phyloP scores from a whole-genome alignment of 2,888 invertebrate species.

The Heteropelma amictum region DNA sequence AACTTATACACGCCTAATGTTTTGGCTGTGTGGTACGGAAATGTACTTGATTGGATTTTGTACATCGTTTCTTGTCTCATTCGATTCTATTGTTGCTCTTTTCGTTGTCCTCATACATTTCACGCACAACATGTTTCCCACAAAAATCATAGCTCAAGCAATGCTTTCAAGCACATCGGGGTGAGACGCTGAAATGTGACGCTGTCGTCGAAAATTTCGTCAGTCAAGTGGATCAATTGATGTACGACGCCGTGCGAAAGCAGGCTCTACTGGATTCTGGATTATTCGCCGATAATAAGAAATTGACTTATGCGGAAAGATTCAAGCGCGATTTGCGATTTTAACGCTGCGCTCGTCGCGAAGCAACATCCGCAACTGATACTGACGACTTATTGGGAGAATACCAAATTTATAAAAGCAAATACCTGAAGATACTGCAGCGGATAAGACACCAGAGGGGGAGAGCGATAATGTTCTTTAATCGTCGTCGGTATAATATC shows the following conservation, averaged over 20 bases:
- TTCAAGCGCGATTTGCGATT: slow-evolving; percentile 55
- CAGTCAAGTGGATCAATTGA: slow-evolving; percentile 62
- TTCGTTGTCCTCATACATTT: neutral
- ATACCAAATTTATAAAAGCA: no score
- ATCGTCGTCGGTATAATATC: no score
- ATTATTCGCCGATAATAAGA: slow-evolving; percentile 46
- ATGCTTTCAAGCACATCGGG: slow-evolving; percentile 58
- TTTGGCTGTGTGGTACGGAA: no score
- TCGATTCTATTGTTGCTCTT: no score
- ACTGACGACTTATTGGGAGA: no score
- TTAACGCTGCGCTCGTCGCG: neutral
- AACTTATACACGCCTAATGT: no score
- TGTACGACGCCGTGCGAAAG: slow-evolving; percentile 54
- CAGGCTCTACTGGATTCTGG: neutral
- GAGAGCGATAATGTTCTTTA: no score
- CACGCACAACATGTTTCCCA: neutral
- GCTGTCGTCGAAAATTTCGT: slow-evolving; percentile 59
- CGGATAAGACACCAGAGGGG: no score
- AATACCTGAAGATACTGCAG: no score
- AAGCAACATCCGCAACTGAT: neutral
- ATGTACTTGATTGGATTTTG: no score
- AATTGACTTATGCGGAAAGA: slow-evolving; percentile 59
- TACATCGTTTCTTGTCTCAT: neutral
- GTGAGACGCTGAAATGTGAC: slow-evolving; percentile 58
- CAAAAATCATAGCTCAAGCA: slow-evolving; percentile 55